These are phyloP conservation scores for Apodemia zela DNA, from an alignment of 2,888 invertebrate genomes.

Conservation along the genomic window DNA sequence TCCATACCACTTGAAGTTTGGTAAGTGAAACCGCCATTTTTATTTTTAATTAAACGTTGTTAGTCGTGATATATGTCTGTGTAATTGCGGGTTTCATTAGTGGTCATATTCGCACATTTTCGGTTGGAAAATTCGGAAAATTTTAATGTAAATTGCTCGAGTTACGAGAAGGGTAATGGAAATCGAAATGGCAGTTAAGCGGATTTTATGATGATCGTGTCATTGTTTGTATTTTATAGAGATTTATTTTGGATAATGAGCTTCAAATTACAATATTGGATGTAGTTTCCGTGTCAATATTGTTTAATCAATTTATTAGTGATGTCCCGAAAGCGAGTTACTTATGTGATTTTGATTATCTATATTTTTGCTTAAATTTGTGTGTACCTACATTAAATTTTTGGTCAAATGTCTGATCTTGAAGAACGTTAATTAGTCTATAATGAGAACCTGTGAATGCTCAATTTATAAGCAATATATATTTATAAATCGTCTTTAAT, in stretches of 20 bases:
- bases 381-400: too few relatives aligned
- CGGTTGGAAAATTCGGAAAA: slow-evolving; percentile 31
- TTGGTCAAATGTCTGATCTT: too few relatives aligned
- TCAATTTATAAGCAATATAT: too few relatives aligned
- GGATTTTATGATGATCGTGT: slow-evolving; percentile 25
- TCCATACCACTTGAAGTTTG: slow-evolving; percentile 16
- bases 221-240: slow-evolving; percentile 17
- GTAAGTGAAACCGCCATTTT: slow-evolving; percentile 44
- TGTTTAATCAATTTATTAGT: not conserved
- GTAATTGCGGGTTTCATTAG: slow-evolving; percentile 53
- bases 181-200: slow-evolving; percentile 26
- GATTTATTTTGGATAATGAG: slow-evolving; percentile 10
- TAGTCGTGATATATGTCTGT: slow-evolving; percentile 37
- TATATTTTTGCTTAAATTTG: too few relatives aligned
- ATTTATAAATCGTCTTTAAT: too few relatives aligned
- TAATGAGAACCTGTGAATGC: too few relatives aligned
- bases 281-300: slow-evolving; percentile 10
- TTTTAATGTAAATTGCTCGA: slow-evolving; percentile 26
- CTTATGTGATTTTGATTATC: too few relatives aligned
- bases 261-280: slow-evolving; percentile 1
- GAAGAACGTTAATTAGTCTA: too few relatives aligned
- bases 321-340: not conserved
- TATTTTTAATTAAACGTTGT: slow-evolving; percentile 53
- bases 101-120: slow-evolving; percentile 47
- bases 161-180: slow-evolving; percentile 21